These are phyloP conservation scores for Trypoxylus dichotomus DNA, from an alignment of 1,140 invertebrate genomes.

Conservation along the genomic window DNA sequence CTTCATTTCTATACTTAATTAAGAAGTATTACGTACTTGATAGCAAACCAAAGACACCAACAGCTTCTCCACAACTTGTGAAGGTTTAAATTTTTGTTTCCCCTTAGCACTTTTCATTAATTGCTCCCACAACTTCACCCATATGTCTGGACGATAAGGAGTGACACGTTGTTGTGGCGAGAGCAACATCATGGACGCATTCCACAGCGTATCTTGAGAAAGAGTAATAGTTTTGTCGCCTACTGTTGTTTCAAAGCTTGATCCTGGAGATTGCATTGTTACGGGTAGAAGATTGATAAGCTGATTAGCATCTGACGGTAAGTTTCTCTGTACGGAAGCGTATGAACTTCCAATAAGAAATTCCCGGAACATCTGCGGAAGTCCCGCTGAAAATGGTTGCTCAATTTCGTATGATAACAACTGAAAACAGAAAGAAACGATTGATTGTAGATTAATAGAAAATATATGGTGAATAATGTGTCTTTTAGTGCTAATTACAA, in stretches of 20 bases:
- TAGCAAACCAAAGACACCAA: constrained; percentile 78
- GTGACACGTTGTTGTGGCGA: constrained; percentile 77
- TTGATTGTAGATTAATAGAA: not conserved
- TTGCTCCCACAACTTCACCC: constrained; percentile 78
- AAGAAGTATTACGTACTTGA: constrained; percentile 59
- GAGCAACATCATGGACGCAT: constrained; percentile 78
- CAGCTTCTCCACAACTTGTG: constrained; percentile 73
- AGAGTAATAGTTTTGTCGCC: constrained; percentile 48
- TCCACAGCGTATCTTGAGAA: constrained; percentile 70
- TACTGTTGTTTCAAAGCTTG: constrained; percentile 58
- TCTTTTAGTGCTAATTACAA: too few relatives aligned
- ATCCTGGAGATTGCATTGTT: constrained; percentile 61
- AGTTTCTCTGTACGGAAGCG: constrained; percentile 68
- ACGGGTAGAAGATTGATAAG: constrained; percentile 71
- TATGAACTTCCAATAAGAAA: constrained; percentile 74
- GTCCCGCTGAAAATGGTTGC: constrained; percentile 56
- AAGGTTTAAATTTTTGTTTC: constrained; percentile 65
- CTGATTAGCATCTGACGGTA: constrained; percentile 68
- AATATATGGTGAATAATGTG: constrained; percentile 21
- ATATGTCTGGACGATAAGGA: constrained; percentile 77
- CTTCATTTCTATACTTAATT: too few relatives aligned
- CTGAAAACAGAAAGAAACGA: constrained; percentile 37
- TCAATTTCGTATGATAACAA: constrained; percentile 57
- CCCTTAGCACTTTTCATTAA: constrained; percentile 60
- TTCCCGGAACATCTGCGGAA: constrained; percentile 72